Base-by-base conservation (phyloP, 2,888 invertebrate genomes). In the Cheilosia vulpina region DNA sequence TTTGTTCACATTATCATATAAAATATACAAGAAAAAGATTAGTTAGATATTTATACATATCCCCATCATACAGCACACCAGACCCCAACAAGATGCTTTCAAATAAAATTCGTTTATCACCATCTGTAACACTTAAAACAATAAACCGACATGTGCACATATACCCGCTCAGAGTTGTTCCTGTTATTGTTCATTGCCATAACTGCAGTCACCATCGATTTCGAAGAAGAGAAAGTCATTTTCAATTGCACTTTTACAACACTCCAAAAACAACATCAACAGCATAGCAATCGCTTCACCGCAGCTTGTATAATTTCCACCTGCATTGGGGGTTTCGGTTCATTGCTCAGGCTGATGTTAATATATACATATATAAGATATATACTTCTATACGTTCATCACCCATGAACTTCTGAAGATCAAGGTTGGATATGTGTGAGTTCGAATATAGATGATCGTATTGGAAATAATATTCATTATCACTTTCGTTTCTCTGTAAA, bases 331-430 rank as follows among this genome's bases (percentile, higher is more conserved):
- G 62, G 50, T 38, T 65, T 55, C 69, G 71, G 80, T 80, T 84
- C 75, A 84, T 76, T 71, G 80, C 80, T 76, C 65, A 84, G 55
- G 34, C 47, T 72, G 47, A 53, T 79, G 69, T 69, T 38, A 9
- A 31, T 31, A 9, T 58, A 69, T 50, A 31, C 9, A 9, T 58
- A 69, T 50, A 65, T 43, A 65, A 47, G 55, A 65, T 31, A 65
- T 52, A 50, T 58, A 24, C 58, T 45, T 80, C 52, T 75, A 21
- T 73, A 55, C 53, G 60, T 83, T 55, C 38, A 60, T 75, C 80
- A 80, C 84, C 80, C 84, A 76, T 84, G 84, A 84, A 84, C 84
- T 80, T 80, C 45, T 76, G 69, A 71, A 80, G 80, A 84, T 84
- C 84, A 84, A 84, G 84, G 84, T 84, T 84, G 84, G 65, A 52